A percentile compares a stretch with the other conserved stretches of the same genome.
Conservation (phyloP, 2,113 vertebrate genomes). For the Chrysochloris asiatica region DNA sequence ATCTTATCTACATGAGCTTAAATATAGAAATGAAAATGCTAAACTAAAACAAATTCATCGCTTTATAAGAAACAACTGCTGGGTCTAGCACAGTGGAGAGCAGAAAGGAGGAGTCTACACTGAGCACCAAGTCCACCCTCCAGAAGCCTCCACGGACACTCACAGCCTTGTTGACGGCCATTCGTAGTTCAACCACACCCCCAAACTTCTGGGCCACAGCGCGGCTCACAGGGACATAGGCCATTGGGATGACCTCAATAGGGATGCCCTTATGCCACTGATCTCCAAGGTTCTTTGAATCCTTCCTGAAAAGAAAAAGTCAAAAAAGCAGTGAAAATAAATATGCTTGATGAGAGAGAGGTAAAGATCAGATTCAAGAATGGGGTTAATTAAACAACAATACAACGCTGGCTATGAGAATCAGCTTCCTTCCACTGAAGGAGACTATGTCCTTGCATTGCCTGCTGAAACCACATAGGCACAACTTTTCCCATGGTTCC, state of each 20-base stretch:
- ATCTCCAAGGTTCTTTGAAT: conserved; percentile 92
- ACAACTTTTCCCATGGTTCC: no score
- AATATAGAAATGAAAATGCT: neutral
- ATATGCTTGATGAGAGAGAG: neutral
- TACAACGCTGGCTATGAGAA: no score
- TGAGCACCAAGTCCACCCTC: neutral
- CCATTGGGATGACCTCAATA: conserved; percentile 97
- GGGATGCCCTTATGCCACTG: conserved; percentile 98
- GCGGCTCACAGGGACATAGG: conserved; percentile 92
- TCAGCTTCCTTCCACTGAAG: no score
- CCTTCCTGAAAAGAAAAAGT: conserved; percentile 87
- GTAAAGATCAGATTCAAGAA: neutral
- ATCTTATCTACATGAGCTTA: neutral
- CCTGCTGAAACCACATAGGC: no score
- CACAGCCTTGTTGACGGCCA: conserved; percentile 97
- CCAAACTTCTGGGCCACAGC: conserved; percentile 89
- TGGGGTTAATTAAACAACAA: neutral
- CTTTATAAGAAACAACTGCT: neutral
- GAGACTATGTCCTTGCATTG: no score
- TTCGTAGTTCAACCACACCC: conserved; percentile 90
- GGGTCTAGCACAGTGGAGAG: neutral
- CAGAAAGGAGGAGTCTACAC: neutral
- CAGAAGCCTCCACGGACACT: conserved; percentile 68
- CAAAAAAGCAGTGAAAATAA: conserved; percentile 43
- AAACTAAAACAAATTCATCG: neutral